A percentile compares a stretch with the other conserved stretches of the same genome.
These are phyloP conservation scores for Pantherophis guttatus DNA, from an alignment of 2,113 vertebrate genomes.

Conservation along the genomic window DNA sequence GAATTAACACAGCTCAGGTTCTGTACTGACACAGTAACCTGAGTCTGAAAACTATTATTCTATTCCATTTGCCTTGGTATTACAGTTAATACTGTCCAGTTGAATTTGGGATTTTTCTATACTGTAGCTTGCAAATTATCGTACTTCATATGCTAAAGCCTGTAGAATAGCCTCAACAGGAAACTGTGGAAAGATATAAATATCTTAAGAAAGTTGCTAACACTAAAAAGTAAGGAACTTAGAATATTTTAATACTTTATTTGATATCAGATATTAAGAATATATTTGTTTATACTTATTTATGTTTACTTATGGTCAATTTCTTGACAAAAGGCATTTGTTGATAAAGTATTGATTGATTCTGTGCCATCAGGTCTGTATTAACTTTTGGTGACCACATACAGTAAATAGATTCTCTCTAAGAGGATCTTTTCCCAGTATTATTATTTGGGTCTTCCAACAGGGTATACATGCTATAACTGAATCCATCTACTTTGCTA, in stretches of 20 bases:
- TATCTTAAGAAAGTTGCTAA: slow-evolving; percentile 32
- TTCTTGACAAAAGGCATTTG: not conserved
- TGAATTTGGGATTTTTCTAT: slow-evolving; percentile 54
- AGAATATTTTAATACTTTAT: too few species aligned
- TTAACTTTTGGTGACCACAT: not conserved
- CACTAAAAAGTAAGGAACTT: slow-evolving; percentile 1
- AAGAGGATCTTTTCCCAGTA: not conserved
- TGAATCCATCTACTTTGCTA: not conserved
- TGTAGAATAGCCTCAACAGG: slow-evolving; percentile 62
- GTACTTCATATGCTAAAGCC: slow-evolving; percentile 53
- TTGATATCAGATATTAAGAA: not conserved
- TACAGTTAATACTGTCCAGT: slow-evolving; percentile 61
- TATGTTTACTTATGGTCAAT: not conserved
- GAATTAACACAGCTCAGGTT: slow-evolving; percentile 71
- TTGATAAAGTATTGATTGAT: not conserved
- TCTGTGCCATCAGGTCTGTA: not conserved
- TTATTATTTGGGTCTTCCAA: too few species aligned
- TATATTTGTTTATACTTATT: not conserved
- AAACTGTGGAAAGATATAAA: slow-evolving; percentile 31
- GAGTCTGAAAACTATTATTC: slow-evolving; percentile 68
- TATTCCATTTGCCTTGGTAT: slow-evolving; percentile 65
- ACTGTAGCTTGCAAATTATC: slow-evolving; percentile 18
- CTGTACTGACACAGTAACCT: slow-evolving; percentile 66
- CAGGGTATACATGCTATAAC: too few species aligned
- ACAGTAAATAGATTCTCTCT: not conserved